A percentile compares a stretch with the other conserved stretches of the same genome.
Conservation (phyloP, 2,888 invertebrate genomes). For the Melanostoma mellinum region DNA sequence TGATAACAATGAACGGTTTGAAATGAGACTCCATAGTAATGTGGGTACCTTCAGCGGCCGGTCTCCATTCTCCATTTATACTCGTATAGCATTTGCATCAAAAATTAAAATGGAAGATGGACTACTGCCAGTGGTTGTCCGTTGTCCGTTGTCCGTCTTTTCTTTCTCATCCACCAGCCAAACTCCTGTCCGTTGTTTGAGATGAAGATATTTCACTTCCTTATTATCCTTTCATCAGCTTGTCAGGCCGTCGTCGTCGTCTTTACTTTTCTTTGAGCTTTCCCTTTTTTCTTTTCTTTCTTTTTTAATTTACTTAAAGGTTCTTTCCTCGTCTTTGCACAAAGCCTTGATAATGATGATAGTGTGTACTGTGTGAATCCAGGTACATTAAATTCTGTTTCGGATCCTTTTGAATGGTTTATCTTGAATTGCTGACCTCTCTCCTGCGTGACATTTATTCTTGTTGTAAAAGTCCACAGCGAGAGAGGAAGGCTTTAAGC, state of each 20-base stretch:
- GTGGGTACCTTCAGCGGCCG: background rate
- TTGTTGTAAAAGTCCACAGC: conserved; percentile 21
- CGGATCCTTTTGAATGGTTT: conserved; percentile 32
- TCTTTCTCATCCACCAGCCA: conserved; percentile 12
- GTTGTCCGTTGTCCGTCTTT: conserved; percentile 8
- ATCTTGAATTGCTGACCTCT: conserved; percentile 56
- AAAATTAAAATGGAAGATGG: conserved; percentile 49
- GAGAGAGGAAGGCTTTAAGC: background rate
- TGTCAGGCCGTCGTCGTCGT: background rate
- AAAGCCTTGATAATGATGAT: conserved; percentile 44
- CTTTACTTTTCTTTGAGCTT: background rate
- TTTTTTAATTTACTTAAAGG: conserved; percentile 5
- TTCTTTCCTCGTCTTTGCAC: background rate
- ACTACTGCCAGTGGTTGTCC: too few species aligned
- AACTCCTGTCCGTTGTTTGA: background rate
- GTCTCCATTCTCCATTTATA: background rate
- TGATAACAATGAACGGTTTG: conserved; percentile 42
- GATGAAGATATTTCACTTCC: conserved; percentile 18
- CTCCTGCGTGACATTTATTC: conserved; percentile 28
- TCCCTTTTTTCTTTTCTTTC: conserved; percentile 6
- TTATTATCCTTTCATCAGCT: background rate
- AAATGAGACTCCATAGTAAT: conserved; percentile 39
- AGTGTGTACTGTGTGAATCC: conserved; percentile 27
- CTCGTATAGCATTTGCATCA: conserved; percentile 54
- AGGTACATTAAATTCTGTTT: conserved; percentile 46